Conservation (phyloP, 2,888 invertebrate genomes). For the Chalcis sispes region DNA sequence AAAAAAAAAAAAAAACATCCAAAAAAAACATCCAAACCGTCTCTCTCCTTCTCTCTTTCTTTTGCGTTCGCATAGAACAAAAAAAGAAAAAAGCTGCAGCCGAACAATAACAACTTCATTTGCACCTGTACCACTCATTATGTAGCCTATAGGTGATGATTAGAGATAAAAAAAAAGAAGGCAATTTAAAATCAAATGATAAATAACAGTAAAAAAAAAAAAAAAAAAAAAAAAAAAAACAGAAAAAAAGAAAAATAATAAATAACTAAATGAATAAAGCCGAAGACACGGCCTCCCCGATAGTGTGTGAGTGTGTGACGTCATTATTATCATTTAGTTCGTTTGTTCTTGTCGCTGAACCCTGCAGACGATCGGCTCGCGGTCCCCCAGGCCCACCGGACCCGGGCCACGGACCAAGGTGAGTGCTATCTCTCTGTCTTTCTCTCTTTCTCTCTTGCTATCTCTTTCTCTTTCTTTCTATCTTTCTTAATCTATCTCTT, state of each 20-base stretch:
- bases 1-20: too few relatives aligned
- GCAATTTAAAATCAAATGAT: too few relatives aligned
- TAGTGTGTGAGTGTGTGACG: slow-evolving; percentile 69
- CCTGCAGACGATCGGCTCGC: slow-evolving; percentile 79
- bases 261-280: too few relatives aligned
- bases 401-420: slow-evolving; percentile 78
- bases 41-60: too few relatives aligned
- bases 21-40: too few relatives aligned
- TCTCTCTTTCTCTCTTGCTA: not conserved
- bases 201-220: too few relatives aligned
- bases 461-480: not conserved
- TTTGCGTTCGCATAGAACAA: too few relatives aligned
- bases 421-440: slow-evolving; percentile 60
- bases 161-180: too few relatives aligned
- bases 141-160: too few relatives aligned
- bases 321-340: slow-evolving; percentile 80
- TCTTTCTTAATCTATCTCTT: not conserved
- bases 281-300: slow-evolving; percentile 61
- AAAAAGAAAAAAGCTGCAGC: not conserved
- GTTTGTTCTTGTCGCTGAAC: slow-evolving; percentile 86
- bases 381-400: slow-evolving; percentile 72
- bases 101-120: not conserved
- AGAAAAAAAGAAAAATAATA: too few relatives aligned
- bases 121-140: not conserved
- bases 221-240: too few relatives aligned